Conservation (phyloP, 2,888 invertebrate species). For the Phaedon cochleariae region DNA sequence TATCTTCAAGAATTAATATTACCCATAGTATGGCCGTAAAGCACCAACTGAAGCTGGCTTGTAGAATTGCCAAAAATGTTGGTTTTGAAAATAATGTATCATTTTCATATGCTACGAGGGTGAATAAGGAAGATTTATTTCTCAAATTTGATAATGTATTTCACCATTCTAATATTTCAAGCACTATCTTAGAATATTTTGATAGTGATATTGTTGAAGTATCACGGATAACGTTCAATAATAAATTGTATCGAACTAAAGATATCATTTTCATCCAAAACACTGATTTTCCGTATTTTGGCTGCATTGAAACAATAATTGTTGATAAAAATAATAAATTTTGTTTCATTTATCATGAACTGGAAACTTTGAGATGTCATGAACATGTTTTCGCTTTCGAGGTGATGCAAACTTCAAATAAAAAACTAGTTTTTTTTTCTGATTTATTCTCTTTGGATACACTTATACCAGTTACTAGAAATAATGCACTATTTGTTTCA, state of each 20-base stretch:
- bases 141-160: not conserved
- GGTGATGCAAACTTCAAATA: not conserved
- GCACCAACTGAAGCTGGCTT: not conserved
- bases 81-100: not conserved
- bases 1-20: slow-evolving; percentile 15
- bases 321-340: not conserved
- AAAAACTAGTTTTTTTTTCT: no score
- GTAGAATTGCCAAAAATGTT: not conserved
- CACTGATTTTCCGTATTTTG: not conserved
- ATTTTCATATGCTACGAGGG: not conserved
- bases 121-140: not conserved
- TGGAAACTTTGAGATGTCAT: not conserved
- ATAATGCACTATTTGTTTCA: no score
- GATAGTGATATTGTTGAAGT: no score
- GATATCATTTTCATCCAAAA: not conserved
- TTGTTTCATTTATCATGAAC: not conserved
- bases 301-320: not conserved
- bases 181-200: no score
- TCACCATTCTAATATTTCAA: not conserved
- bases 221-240: no score
- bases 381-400: not conserved
- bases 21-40: slow-evolving; percentile 10
- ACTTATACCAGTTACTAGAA: no score
- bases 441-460: no score
- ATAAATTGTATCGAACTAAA: no score